Evolutionary conservation across 2,888 invertebrate species (phyloP).

Genomic region (Patella caerulea): DNA sequence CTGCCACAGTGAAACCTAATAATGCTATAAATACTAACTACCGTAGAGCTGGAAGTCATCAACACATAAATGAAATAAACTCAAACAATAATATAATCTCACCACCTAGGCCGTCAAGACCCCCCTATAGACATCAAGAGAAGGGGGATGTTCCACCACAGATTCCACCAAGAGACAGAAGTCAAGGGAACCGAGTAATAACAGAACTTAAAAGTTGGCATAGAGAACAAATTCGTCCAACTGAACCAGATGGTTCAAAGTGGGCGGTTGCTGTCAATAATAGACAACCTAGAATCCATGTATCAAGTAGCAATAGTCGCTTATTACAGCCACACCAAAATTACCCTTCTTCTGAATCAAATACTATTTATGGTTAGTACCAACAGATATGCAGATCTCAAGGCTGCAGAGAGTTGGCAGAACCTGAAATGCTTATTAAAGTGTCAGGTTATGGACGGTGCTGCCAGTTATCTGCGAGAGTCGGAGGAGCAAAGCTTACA

Average conservation of each 20-base stretch:
- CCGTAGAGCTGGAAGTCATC: background rate
- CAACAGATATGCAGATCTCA: too few species aligned
- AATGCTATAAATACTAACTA: constrained; percentile 75
- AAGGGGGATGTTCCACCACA: constrained; percentile 45
- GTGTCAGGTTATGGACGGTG: background rate
- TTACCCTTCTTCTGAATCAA: constrained; percentile 45
- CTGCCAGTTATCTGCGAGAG: background rate
- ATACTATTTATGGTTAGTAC: constrained; percentile 16
- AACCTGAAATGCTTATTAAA: background rate
- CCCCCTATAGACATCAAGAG: background rate
- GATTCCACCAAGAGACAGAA: constrained; percentile 56
- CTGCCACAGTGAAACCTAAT: constrained; percentile 78
- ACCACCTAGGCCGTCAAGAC: background rate
- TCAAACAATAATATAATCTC: background rate
- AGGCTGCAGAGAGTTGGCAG: too few species aligned
- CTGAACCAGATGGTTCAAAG: too few species aligned
- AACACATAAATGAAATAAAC: constrained; percentile 8
- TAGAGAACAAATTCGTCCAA: background rate
- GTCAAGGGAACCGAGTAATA: constrained; percentile 28
- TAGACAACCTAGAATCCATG: too few species aligned
- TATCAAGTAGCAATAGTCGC: background rate
- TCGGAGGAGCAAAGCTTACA: background rate
- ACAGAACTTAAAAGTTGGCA: background rate
- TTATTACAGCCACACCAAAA: constrained; percentile 9
- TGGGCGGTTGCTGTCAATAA: too few species aligned